Evolutionary conservation across 2,888 invertebrate genomes (phyloP).

Genomic region (Chymomyza procnemis): DNA sequence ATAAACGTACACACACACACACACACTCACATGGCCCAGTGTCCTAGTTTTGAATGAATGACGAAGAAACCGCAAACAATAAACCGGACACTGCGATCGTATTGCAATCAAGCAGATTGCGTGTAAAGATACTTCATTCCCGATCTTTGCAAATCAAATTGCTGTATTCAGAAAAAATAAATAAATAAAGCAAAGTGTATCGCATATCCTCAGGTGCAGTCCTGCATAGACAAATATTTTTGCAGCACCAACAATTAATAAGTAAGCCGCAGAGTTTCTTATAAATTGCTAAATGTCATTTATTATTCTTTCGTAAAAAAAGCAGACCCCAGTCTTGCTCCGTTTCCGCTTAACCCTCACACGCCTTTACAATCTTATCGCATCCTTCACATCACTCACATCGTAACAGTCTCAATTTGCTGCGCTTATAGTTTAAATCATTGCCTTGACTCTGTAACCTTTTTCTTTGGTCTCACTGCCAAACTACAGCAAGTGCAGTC

Average conservation of each 20-base stretch:
- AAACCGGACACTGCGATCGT: constrained; percentile 72
- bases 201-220: not conserved
- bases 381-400: not conserved
- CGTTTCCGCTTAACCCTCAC: constrained; percentile 40
- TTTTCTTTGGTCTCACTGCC: not conserved
- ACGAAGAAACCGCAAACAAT: constrained; percentile 50
- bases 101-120: constrained; percentile 62
- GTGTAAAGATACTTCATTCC: constrained; percentile 3
- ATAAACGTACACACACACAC: constrained; percentile 16
- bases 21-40: constrained; percentile 34
- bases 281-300: constrained; percentile 28
- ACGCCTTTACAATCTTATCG: constrained; percentile 36
- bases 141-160: constrained; percentile 29
- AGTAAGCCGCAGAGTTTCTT: constrained; percentile 8
- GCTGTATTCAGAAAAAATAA: not conserved
- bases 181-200: not conserved
- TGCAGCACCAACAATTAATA: constrained; percentile 7
- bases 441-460: constrained; percentile 21
- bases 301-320: constrained; percentile 38
- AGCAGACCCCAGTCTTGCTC: not conserved
- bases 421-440: constrained; percentile 49
- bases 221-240: constrained; percentile 26
- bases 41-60: constrained; percentile 44
- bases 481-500: constrained; percentile 25
- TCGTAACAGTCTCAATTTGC: constrained; percentile 29